phyloP scores from a whole-genome alignment of 1,140 invertebrate species.

The Eupristina koningsbergeri region DNA sequence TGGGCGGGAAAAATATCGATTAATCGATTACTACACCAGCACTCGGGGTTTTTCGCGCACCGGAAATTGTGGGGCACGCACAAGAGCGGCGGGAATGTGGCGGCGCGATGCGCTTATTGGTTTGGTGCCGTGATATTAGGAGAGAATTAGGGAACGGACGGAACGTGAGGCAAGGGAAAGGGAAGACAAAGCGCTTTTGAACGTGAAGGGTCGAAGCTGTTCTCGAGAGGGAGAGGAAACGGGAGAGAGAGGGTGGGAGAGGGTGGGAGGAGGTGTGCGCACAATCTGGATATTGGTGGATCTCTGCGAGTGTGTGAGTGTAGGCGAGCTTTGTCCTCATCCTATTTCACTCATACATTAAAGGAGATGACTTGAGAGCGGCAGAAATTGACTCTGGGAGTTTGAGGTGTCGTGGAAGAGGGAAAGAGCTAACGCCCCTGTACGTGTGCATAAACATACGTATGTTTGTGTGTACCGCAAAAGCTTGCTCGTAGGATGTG shows the following conservation, averaged over 20 bases:
- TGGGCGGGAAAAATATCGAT: constrained; percentile 47
- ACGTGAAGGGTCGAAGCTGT: constrained; percentile 27
- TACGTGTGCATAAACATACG: neutral
- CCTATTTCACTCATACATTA: constrained; percentile 4
- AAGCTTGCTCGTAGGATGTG: neutral
- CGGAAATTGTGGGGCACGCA: constrained; percentile 44
- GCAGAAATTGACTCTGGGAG: constrained; percentile 39
- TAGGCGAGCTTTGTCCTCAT: constrained; percentile 1
- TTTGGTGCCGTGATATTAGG: constrained; percentile 47
- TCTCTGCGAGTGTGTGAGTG: neutral
- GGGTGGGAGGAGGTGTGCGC: neutral
- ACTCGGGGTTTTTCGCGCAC: constrained; percentile 25
- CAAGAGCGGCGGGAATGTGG: constrained; percentile 17
- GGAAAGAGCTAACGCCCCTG: neutral
- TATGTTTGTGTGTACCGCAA: neutral
- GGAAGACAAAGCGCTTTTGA: constrained; percentile 46
- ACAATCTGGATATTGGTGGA: neutral
- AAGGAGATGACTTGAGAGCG: constrained; percentile 20
- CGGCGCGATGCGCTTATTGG: constrained; percentile 45
- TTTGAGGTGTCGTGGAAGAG: neutral
- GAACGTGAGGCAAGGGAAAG: neutral
- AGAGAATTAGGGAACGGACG: constrained; percentile 44
- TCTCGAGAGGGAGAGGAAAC: neutral
- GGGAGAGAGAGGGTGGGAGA: neutral
- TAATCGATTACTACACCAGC: constrained; percentile 36